Percentiles rank a stretch among this genome's conserved stretches.
Evolutionary conservation across 2,888 invertebrate species (phyloP).

Genomic region (Catocala sponsa): DNA sequence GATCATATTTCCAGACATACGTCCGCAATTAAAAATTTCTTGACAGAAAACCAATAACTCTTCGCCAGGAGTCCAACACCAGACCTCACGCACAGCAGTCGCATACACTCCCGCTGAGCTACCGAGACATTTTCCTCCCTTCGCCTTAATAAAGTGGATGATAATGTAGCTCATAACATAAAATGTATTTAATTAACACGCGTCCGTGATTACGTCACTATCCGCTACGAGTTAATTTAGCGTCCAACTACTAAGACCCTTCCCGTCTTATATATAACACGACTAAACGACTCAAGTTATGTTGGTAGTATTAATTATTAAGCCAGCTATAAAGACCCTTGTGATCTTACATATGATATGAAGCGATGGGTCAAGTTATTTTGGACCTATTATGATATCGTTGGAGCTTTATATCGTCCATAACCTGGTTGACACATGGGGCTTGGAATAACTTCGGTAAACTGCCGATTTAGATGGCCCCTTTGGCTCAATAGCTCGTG

Average conservation of each 20-base stretch:
- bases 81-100: too few species aligned
- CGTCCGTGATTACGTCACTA: background rate
- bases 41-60: too few species aligned
- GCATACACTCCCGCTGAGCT: too few species aligned
- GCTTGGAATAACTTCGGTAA: too few species aligned
- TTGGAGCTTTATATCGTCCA: background rate
- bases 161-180: constrained; percentile 4
- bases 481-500: too few species aligned
- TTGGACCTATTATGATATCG: background rate
- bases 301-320: background rate
- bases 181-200: constrained; percentile 3
- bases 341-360: background rate
- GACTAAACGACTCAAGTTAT: background rate
- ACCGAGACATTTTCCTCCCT: too few species aligned
- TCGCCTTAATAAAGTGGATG: background rate
- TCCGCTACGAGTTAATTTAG: background rate
- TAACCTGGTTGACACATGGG: too few species aligned
- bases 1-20: too few species aligned
- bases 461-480: too few species aligned
- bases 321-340: background rate
- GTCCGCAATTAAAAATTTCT: too few species aligned
- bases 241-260: background rate
- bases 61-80: too few species aligned
- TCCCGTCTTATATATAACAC: background rate
- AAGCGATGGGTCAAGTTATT: background rate